These are phyloP conservation scores for Percopsis omiscomaycus DNA, from an alignment of 2,797 vertebrate species.

Conservation along the genomic window DNA sequence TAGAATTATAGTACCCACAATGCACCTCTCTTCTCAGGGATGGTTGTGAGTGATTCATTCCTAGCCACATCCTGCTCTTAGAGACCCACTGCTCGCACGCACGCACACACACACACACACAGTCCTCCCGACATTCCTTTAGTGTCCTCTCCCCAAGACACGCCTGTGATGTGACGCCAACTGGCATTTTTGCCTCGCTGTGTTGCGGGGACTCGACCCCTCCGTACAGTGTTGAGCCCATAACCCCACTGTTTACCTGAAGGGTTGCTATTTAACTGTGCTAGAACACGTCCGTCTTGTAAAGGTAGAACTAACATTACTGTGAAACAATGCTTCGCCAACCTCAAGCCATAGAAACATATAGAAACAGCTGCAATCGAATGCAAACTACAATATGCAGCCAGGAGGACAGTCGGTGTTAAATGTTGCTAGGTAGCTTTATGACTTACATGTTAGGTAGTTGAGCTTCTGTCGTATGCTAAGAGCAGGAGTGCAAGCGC, in stretches of 20 bases:
- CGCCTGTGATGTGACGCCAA: constrained; percentile 46
- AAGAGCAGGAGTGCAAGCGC: no score
- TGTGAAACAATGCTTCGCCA: constrained; percentile 58
- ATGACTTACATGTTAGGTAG: no score
- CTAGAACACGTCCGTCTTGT: constrained; percentile 12
- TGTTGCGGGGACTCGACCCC: constrained; percentile 4
- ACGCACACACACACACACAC: constrained; percentile 14
- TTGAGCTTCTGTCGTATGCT: no score
- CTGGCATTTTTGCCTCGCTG: constrained; percentile 37
- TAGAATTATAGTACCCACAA: constrained; percentile 16
- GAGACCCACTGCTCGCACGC: constrained; percentile 3
- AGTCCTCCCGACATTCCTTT: constrained; percentile 38
- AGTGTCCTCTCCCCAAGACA: constrained; percentile 5
- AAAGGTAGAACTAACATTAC: constrained; percentile 38
- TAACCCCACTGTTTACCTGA: constrained; percentile 45
- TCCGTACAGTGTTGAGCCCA: constrained; percentile 36
- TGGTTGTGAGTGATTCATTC: constrained; percentile 33
- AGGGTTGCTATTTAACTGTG: constrained; percentile 38
- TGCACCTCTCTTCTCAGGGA: constrained; percentile 64
- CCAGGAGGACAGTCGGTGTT: no score
- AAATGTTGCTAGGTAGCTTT: no score
- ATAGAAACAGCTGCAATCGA: constrained; percentile 33
- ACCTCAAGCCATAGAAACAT: constrained; percentile 60
- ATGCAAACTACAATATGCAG: not conserved
- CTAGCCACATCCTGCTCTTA: constrained; percentile 12